Evolutionary conservation across 2,888 invertebrate genomes (phyloP).

Genomic region (Lasioglossum leucozonium): DNA sequence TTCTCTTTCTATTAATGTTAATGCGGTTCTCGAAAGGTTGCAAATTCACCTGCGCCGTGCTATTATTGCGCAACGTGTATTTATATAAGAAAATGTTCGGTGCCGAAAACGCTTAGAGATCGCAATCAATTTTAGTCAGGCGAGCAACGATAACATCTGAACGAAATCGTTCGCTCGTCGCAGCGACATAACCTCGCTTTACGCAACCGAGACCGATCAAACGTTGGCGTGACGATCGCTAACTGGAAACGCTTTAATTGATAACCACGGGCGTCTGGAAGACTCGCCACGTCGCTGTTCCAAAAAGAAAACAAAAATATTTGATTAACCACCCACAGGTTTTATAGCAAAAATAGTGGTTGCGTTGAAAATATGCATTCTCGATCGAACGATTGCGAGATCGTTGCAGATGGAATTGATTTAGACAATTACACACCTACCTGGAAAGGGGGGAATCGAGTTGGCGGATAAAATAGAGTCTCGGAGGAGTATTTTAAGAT

Average conservation of each 20-base stretch:
- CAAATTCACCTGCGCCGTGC: not conserved
- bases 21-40: constrained; percentile 18
- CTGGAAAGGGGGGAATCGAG: not conserved
- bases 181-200: not conserved
- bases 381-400: not conserved
- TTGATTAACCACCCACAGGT: no score
- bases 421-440: not conserved
- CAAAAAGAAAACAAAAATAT: not conserved
- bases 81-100: not conserved
- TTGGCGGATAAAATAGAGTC: constrained; percentile 24
- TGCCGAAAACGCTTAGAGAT: not conserved
- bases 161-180: not conserved
- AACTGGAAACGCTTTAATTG: not conserved
- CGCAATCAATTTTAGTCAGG: not conserved
- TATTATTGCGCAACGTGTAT: not conserved
- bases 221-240: not conserved
- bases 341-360: not conserved
- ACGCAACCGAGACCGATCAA: not conserved
- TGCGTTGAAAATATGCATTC: no score
- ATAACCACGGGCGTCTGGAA: not conserved
- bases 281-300: not conserved
- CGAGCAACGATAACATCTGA: not conserved
- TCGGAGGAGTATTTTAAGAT: constrained; percentile 34
- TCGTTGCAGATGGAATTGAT: not conserved
- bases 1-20: constrained; percentile 34